Percentiles rank a stretch among this genome's conserved stretches.
Conservation (phyloP, 2,797 vertebrate species). For the Tenualosa thibaudeaui region DNA sequence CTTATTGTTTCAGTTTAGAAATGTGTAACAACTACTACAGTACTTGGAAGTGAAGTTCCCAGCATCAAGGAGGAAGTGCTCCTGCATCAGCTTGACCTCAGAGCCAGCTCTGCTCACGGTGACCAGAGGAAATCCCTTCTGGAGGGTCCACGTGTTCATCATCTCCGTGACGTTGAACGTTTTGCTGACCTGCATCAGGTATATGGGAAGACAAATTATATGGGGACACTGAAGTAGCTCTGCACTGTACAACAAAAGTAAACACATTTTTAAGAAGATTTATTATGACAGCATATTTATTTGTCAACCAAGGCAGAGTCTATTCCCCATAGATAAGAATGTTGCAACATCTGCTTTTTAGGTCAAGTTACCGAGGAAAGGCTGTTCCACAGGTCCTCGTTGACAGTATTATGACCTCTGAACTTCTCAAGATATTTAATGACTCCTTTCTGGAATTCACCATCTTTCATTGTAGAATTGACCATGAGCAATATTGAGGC, state of each 20-base stretch:
- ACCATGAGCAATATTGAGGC: conserved; percentile 94
- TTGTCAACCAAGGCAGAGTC: neutral
- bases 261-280: neutral
- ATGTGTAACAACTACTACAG: conserved; percentile 2
- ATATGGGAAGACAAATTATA: neutral
- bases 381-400: conserved; percentile 88
- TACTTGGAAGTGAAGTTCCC: conserved; percentile 79
- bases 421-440: conserved; percentile 81
- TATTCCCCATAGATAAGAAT: neutral
- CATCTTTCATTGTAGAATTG: conserved; percentile 78
- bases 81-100: conserved; percentile 80
- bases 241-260: neutral
- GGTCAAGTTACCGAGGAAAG: conserved; percentile 37
- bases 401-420: conserved; percentile 78
- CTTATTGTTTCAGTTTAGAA: neutral
- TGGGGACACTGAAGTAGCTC: neutral
- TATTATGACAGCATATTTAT: neutral
- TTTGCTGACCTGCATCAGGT: conserved; percentile 68
- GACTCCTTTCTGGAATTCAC: conserved; percentile 84
- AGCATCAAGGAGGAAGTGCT: conserved; percentile 79
- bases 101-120: conserved; percentile 79
- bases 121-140: conserved; percentile 94
- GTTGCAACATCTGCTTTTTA: neutral
- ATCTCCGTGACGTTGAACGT: conserved; percentile 81
- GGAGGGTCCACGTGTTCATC: conserved; percentile 92